Conservation (phyloP, 2,888 invertebrate genomes). For the Mimas tiliae region DNA sequence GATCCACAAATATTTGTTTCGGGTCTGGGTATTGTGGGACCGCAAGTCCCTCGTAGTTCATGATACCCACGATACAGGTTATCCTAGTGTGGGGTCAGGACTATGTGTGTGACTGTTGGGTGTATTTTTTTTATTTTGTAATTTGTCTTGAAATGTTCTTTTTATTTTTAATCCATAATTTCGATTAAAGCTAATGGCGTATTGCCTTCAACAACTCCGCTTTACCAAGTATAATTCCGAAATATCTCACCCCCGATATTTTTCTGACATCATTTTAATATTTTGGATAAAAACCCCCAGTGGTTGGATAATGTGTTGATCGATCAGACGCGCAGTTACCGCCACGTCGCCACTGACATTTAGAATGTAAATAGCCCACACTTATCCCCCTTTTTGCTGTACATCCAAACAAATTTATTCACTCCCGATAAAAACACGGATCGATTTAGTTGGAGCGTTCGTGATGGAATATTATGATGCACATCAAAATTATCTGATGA, state of each 20-base stretch:
- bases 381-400: slow-evolving; percentile 75
- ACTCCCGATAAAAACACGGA: slow-evolving; percentile 29
- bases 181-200: neutral
- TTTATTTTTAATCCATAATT: neutral
- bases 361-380: slow-evolving; percentile 71
- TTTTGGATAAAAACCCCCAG: slow-evolving; percentile 15
- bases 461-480: slow-evolving; percentile 1
- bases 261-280: slow-evolving; percentile 21
- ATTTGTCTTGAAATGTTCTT: too few species aligned
- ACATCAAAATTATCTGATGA: neutral
- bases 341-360: slow-evolving; percentile 43
- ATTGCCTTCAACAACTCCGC: neutral
- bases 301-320: slow-evolving; percentile 23
- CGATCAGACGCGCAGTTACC: slow-evolving; percentile 23
- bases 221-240: neutral
- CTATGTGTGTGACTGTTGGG: too few species aligned
- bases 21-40: too few species aligned
- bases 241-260: neutral
- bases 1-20: too few species aligned
- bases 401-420: slow-evolving; percentile 77
- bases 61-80: too few species aligned
- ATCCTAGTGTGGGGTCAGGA: too few species aligned
- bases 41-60: too few species aligned
- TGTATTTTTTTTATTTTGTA: too few species aligned
- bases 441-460: slow-evolving; percentile 17